A percentile compares a stretch with the other conserved stretches of the same genome.
These are phyloP conservation scores for Xyrauchen texanus DNA, from an alignment of 2,113 vertebrate genomes.

Conservation along the genomic window DNA sequence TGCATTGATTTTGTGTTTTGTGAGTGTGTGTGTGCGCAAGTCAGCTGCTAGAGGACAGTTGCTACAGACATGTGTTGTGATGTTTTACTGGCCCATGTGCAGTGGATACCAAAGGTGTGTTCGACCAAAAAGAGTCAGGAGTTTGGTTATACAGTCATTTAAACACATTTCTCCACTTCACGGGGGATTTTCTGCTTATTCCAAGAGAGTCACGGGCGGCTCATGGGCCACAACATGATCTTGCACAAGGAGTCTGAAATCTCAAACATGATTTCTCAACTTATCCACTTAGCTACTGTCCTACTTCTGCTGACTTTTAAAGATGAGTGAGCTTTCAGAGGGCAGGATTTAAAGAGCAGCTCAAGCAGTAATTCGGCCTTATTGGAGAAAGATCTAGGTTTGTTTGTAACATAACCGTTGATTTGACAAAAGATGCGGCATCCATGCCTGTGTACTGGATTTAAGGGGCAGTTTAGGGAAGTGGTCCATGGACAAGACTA, in stretches of 20 bases:
- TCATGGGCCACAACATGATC: background rate
- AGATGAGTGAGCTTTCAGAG: background rate
- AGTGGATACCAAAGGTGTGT: background rate
- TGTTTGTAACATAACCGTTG: background rate
- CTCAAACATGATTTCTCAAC: background rate
- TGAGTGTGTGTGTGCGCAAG: constrained; percentile 10
- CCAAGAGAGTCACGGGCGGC: no score
- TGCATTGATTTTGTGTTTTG: constrained; percentile 9
- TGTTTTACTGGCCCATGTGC: background rate
- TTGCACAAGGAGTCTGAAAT: background rate
- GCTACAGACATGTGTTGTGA: constrained; percentile 33
- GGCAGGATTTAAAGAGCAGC: background rate
- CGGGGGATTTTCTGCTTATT: no score
- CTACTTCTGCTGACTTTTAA: constrained; percentile 10
- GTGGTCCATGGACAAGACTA: background rate
- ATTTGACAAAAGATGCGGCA: background rate
- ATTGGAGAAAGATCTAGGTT: background rate
- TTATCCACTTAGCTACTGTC: constrained; percentile 8
- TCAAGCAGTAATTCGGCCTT: constrained; percentile 10
- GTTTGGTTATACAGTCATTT: background rate
- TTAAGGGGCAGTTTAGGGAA: background rate
- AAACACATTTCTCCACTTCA: background rate
- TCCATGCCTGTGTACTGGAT: background rate
- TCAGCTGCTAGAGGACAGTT: constrained; percentile 45
- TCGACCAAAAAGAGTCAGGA: background rate